Percentiles rank a stretch among this genome's conserved stretches.
phyloP scores from a whole-genome alignment of 2,113 vertebrate species.

The Bolborhynchus lineola region DNA sequence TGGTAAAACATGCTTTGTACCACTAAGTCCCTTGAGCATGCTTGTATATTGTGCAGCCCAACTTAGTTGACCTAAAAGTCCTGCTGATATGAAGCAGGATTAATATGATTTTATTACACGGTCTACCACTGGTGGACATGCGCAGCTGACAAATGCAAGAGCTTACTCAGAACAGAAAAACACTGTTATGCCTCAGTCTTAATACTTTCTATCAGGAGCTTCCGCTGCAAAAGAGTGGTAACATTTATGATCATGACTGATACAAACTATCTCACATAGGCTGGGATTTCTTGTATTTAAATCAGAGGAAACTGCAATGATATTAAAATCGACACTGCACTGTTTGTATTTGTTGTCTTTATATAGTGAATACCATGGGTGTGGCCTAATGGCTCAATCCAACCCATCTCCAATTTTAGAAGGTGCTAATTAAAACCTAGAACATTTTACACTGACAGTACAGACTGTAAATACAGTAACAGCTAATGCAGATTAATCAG shows the following conservation, averaged over 20 bases:
- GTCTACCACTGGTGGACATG: background rate
- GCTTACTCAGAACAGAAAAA: background rate
- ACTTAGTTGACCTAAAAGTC: background rate
- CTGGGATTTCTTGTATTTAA: background rate
- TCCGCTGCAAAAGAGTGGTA: background rate
- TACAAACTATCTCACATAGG: background rate
- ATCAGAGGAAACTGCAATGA: background rate
- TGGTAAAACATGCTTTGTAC: background rate
- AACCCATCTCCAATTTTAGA: background rate
- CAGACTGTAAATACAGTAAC: background rate
- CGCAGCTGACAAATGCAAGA: background rate
- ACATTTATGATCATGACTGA: background rate
- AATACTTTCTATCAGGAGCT: background rate
- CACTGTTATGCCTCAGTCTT: background rate
- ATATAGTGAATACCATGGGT: background rate
- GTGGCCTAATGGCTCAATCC: background rate
- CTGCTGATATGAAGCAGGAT: background rate
- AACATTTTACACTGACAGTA: background rate
- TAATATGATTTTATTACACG: background rate
- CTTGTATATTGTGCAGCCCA: background rate
- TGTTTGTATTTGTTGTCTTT: background rate
- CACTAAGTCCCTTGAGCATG: background rate
- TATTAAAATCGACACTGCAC: background rate
- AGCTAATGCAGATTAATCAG: background rate
- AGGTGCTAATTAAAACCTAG: background rate